Percentiles rank a stretch among this genome's conserved stretches.
phyloP scores from a whole-genome alignment of 2,113 vertebrate genomes.

The Donacobius atricapilla region DNA sequence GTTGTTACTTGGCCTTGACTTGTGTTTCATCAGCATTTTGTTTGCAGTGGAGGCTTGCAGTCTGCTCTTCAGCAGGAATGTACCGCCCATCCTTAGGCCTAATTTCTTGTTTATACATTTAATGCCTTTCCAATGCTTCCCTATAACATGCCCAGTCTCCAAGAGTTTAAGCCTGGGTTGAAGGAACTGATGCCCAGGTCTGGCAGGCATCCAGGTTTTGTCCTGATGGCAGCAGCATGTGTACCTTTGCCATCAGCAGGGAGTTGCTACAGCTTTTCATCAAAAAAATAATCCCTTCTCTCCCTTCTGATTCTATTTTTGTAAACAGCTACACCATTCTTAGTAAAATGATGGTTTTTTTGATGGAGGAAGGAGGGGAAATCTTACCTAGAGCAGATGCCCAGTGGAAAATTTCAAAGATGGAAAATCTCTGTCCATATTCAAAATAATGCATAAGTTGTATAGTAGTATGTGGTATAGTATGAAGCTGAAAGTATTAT shows the following conservation, averaged over 20 bases:
- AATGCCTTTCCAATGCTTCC: neutral
- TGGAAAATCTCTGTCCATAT: neutral
- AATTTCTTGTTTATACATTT: neutral
- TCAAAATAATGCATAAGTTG: neutral
- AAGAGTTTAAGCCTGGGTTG: neutral
- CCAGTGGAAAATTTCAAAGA: neutral
- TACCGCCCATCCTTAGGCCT: neutral
- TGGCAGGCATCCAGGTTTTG: neutral
- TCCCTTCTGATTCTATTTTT: neutral
- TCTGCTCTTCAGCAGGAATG: neutral
- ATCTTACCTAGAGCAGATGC: neutral
- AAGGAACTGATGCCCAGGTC: neutral
- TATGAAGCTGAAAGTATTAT: neutral
- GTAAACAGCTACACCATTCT: neutral
- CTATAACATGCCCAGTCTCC: neutral
- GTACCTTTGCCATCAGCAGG: neutral
- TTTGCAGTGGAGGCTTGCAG: neutral
- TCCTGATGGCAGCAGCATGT: neutral
- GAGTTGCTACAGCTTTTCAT: neutral
- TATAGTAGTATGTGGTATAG: neutral
- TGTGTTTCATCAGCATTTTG: neutral
- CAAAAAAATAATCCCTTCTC: neutral
- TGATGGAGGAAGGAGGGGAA: neutral
- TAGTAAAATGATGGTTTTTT: neutral
- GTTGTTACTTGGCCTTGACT: neutral